Conservation (phyloP, 2,797 vertebrate genomes). For the Galagoides demidoff region DNA sequence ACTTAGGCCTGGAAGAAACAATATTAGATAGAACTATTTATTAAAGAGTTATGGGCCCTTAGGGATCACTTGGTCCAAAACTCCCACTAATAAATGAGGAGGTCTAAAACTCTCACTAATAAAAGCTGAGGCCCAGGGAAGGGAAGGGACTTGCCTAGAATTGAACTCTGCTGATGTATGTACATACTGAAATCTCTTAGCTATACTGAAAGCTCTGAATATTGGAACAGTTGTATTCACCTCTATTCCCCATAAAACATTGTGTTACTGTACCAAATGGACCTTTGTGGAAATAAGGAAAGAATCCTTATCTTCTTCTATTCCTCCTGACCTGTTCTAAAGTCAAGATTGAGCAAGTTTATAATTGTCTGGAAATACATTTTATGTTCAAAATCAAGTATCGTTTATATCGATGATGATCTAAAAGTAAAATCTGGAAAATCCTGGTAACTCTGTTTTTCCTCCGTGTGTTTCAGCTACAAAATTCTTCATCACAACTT, state of each 20-base stretch:
- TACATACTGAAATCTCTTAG: background rate
- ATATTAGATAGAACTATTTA: background rate
- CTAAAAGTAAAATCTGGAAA: constrained; percentile 27
- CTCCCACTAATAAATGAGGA: background rate
- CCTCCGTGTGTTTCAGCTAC: background rate
- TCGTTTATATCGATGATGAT: background rate
- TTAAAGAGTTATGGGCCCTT: background rate
- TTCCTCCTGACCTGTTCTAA: background rate
- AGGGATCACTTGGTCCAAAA: background rate
- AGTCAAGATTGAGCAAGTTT: background rate
- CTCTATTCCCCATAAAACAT: background rate
- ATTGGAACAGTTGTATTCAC: background rate
- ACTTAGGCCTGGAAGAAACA: background rate
- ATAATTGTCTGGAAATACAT: background rate
- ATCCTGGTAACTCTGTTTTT: background rate
- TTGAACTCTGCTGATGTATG: background rate
- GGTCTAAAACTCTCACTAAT: background rate
- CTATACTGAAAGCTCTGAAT: background rate
- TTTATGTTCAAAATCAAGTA: background rate
- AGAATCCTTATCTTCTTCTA: background rate
- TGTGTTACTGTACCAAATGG: background rate
- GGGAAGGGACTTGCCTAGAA: background rate
- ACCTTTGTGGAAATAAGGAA: background rate
- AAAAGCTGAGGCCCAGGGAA: background rate
- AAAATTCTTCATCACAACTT: background rate